These are phyloP conservation scores for Apamea monoglypha DNA, from an alignment of 2,888 invertebrate genomes.

Conservation along the genomic window DNA sequence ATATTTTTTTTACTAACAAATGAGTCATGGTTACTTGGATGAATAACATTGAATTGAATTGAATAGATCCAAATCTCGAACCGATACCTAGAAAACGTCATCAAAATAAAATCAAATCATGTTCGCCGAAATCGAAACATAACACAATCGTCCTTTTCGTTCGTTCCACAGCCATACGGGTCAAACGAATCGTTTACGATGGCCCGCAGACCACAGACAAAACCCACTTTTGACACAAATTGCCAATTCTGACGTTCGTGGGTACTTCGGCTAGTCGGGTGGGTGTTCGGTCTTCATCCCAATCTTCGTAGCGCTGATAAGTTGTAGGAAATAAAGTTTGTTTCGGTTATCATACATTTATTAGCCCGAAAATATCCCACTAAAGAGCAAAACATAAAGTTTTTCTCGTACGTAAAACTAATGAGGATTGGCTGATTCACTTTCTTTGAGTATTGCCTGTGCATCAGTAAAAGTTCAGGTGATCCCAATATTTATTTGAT, in stretches of 20 bases:
- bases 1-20: too few relatives aligned
- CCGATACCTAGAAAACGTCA: not conserved
- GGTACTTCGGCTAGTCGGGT: slow-evolving; percentile 10
- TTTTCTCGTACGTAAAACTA: not conserved
- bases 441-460: not conserved
- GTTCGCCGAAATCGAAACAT: slow-evolving; percentile 16
- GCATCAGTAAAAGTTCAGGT: too few relatives aligned
- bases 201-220: slow-evolving; percentile 1
- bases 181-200: slow-evolving; percentile 17
- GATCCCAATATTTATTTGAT: not conserved
- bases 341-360: not conserved
- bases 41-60: too few relatives aligned
- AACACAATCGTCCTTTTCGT: slow-evolving; percentile 12
- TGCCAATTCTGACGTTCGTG: slow-evolving; percentile 39
- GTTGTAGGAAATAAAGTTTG: not conserved
- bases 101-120: slow-evolving; percentile 2
- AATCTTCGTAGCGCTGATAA: not conserved
- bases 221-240: slow-evolving; percentile 35
- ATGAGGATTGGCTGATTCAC: not conserved
- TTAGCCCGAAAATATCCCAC: not conserved
- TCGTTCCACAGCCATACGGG: not conserved
- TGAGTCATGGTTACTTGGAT: too few relatives aligned
- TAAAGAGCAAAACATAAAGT: too few relatives aligned
- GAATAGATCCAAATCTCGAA: not conserved
- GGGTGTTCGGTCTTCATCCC: not conserved